Conservation (phyloP, 2,113 vertebrate species). For the Cyanoderma ruficeps region DNA sequence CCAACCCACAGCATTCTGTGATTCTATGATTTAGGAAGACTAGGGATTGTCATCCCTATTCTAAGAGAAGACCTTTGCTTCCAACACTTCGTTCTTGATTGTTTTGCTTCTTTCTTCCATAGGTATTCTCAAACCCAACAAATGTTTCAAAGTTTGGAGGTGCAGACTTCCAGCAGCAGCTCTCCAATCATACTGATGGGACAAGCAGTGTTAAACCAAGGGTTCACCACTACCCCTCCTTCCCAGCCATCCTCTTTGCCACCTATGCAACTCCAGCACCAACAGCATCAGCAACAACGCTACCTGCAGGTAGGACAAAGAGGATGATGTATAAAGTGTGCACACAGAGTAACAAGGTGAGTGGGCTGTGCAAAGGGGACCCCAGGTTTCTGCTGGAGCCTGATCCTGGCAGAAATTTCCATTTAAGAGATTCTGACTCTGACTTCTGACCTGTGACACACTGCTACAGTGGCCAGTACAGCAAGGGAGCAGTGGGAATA, state of each 20-base stretch:
- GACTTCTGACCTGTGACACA: not conserved
- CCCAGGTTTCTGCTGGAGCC: not conserved
- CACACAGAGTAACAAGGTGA: not conserved
- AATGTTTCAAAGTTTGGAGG: conserved; percentile 68
- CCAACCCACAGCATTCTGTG: not conserved
- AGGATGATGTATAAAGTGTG: not conserved
- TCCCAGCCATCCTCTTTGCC: conserved; percentile 70
- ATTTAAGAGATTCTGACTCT: not conserved
- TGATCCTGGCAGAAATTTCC: not conserved
- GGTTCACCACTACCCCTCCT: conserved; percentile 65
- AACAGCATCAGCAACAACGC: conserved; percentile 70
- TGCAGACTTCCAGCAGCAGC: conserved; percentile 67
- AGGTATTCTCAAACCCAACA: conserved; percentile 75
- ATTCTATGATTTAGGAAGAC: not conserved
- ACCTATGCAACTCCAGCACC: conserved; percentile 74
- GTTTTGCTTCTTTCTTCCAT: not conserved
- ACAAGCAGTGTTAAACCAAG: conserved; percentile 75
- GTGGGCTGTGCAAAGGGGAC: not conserved
- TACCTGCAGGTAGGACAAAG: conserved; percentile 76
- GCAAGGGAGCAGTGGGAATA: not conserved
- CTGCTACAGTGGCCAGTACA: not conserved
- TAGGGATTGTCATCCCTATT: not conserved
- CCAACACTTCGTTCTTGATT: not conserved
- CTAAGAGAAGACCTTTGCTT: not conserved
- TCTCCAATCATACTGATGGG: conserved; percentile 76